phyloP scores from a whole-genome alignment of 2,888 invertebrate genomes.

The Lasioglossum morio region DNA sequence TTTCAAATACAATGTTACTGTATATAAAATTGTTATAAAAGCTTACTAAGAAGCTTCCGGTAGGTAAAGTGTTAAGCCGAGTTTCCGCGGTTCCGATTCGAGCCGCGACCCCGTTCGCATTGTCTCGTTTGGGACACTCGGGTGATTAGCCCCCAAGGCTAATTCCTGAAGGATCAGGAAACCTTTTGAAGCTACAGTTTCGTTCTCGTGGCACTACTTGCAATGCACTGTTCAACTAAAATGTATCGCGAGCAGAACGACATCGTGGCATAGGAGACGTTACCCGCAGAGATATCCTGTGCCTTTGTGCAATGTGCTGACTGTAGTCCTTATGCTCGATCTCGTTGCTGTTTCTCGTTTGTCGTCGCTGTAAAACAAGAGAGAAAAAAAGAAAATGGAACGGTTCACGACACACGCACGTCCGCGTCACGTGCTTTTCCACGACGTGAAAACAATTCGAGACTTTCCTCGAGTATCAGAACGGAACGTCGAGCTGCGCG shows the following conservation, averaged over 20 bases:
- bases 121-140: not conserved
- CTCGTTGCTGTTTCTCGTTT: slow-evolving; percentile 78
- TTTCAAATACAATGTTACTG: too few species aligned
- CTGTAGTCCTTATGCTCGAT: slow-evolving; percentile 78
- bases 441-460: slow-evolving; percentile 52
- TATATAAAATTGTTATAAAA: too few species aligned
- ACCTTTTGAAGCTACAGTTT: not conserved
- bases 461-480: slow-evolving; percentile 80
- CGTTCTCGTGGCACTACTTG: not conserved
- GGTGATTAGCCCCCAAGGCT: not conserved
- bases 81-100: not conserved
- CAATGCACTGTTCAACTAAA: not conserved
- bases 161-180: not conserved
- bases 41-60: too few species aligned
- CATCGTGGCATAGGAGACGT: slow-evolving; percentile 29
- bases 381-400: slow-evolving; percentile 26
- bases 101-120: not conserved
- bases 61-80: not conserved
- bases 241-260: not conserved
- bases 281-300: slow-evolving; percentile 82
- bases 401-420: slow-evolving; percentile 2
- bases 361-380: slow-evolving; percentile 75
- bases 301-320: slow-evolving; percentile 77
- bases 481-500: slow-evolving; percentile 72
- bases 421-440: slow-evolving; percentile 41